These are phyloP conservation scores for Misgurnus anguillicaudatus DNA, from an alignment of 2,113 vertebrate species.

Conservation along the genomic window DNA sequence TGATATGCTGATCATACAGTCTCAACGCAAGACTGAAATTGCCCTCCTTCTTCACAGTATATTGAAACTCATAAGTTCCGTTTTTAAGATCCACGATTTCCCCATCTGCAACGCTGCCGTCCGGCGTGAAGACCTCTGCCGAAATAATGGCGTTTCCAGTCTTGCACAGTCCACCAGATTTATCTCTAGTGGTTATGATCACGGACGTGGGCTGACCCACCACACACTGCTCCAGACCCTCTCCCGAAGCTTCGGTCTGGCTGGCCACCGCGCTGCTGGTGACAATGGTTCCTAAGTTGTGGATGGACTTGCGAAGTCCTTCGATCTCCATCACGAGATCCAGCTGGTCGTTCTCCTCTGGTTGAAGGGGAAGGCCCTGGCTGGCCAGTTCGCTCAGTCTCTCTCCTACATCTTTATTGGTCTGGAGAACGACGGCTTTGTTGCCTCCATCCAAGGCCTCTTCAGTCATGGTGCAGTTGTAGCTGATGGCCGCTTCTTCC, in stretches of 20 bases:
- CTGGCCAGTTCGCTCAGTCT: slow-evolving; percentile 80
- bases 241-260: slow-evolving; percentile 91
- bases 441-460: slow-evolving; percentile 86
- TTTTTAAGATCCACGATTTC: slow-evolving; percentile 97
- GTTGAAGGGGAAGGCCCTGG: slow-evolving; percentile 83
- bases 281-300: slow-evolving; percentile 93
- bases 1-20: slow-evolving; percentile 96
- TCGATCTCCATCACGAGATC: slow-evolving; percentile 95
- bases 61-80: slow-evolving; percentile 93
- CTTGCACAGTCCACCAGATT: slow-evolving; percentile 94
- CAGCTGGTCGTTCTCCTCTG: slow-evolving; percentile 93
- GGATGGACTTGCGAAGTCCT: slow-evolving; percentile 92
- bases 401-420: slow-evolving; percentile 86
- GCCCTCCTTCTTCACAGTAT: slow-evolving; percentile 92
- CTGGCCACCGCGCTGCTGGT: slow-evolving; percentile 96
- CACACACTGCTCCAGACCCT: slow-evolving; percentile 89
- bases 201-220: slow-evolving; percentile 91
- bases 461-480: slow-evolving; percentile 82
- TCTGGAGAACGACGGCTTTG: slow-evolving; percentile 81
- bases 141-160: slow-evolving; percentile 91
- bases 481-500: slow-evolving; percentile 84
- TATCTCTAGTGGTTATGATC: slow-evolving; percentile 95
- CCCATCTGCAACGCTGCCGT: slow-evolving; percentile 92
- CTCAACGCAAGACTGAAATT: slow-evolving; percentile 90
- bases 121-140: slow-evolving; percentile 92